These are phyloP conservation scores for Vimba vimba DNA, from an alignment of 2,113 vertebrate species.

Conservation along the genomic window DNA sequence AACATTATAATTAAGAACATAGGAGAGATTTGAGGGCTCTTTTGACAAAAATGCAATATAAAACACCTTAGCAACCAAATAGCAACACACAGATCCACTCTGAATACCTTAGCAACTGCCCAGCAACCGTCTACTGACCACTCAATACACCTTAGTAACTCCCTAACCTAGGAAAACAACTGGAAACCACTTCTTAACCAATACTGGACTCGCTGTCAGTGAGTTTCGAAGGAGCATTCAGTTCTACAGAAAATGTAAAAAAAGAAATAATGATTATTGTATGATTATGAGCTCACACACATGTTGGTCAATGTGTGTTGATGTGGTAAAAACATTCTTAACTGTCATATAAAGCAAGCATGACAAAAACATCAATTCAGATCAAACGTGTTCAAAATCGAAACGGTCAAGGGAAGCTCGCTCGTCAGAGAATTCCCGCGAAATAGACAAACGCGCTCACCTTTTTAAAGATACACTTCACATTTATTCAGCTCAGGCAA, in stretches of 20 bases:
- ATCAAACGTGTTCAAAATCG: neutral
- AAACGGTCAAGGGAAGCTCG: neutral
- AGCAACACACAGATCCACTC: neutral
- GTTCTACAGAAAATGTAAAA: neutral
- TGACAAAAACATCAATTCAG: neutral
- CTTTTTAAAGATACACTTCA: conserved; percentile 7
- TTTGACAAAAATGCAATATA: neutral
- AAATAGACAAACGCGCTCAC: neutral
- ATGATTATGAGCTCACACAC: neutral
- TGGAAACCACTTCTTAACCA: neutral
- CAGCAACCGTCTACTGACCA: too few species aligned
- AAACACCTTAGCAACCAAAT: neutral
- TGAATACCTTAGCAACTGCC: neutral
- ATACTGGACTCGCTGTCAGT: neutral
- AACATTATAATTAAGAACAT: neutral
- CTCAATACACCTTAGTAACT: too few species aligned
- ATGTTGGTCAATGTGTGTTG: neutral
- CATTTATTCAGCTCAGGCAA: neutral
- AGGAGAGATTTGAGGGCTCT: neutral
- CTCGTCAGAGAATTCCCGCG: neutral
- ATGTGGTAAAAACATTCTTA: neutral
- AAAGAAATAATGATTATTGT: neutral
- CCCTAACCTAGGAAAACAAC: too few species aligned
- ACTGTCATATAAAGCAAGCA: neutral
- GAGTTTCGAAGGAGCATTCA: neutral